A percentile compares a stretch with the other conserved stretches of the same genome.
These are phyloP conservation scores for Leptodirus hochenwartii DNA, from an alignment of 2,888 invertebrate species.

Conservation along the genomic window DNA sequence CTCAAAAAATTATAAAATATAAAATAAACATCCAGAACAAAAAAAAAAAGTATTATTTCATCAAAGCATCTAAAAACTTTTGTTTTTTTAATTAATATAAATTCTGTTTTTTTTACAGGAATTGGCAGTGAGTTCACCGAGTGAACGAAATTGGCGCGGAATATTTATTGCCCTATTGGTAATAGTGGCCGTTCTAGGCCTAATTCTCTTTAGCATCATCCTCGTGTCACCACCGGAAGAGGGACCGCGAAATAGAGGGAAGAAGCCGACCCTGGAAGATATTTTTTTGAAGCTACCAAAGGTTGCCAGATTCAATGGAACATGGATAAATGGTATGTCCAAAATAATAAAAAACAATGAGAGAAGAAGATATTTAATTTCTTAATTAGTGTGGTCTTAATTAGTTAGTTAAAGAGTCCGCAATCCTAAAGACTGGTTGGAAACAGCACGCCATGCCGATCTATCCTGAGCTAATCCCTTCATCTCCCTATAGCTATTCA, in stretches of 20 bases:
- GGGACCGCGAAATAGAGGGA: conserved; percentile 47
- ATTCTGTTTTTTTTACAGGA: conserved; percentile 42
- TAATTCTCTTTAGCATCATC: conserved; percentile 82
- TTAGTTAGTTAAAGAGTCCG: too few species aligned
- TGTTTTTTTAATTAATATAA: too few species aligned
- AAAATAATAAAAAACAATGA: too few species aligned
- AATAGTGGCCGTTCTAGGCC: conserved; percentile 71
- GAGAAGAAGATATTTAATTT: too few species aligned
- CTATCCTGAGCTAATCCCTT: too few species aligned
- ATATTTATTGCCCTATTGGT: conserved; percentile 84
- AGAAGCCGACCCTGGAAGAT: conserved; percentile 50
- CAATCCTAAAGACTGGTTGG: too few species aligned
- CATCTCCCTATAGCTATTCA: too few species aligned
- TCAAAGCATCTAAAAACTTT: conserved; percentile 4
- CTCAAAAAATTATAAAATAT: too few species aligned
- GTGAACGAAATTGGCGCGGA: conserved; percentile 85
- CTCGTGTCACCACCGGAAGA: conserved; percentile 67
- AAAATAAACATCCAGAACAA: conserved; percentile 3
- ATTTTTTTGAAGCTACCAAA: conserved; percentile 33
- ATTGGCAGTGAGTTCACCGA: conserved; percentile 70
- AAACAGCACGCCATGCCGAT: too few species aligned
- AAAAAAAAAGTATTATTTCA: not conserved
- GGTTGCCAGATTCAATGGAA: conserved; percentile 51
- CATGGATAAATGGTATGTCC: conserved; percentile 48
- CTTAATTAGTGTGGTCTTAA: too few species aligned